These are phyloP conservation scores for Erpornis zantholeuca DNA, from an alignment of 2,113 vertebrate genomes.

Conservation along the genomic window DNA sequence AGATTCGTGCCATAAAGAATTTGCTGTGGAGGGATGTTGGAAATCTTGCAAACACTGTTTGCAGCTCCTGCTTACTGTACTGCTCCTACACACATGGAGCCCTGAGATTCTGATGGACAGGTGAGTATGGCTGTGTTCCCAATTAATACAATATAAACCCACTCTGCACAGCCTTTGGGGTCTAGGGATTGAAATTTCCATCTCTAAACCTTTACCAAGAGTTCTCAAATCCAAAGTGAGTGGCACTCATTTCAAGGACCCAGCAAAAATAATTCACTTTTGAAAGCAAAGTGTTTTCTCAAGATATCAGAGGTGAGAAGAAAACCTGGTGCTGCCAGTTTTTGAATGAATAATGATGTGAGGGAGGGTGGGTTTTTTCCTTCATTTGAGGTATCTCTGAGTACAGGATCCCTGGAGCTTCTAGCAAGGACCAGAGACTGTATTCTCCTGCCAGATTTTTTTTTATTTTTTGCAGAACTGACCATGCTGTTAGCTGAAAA, in stretches of 20 bases:
- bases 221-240: conserved; percentile 2
- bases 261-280: not conserved
- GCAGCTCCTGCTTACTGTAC: not conserved
- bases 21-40: not conserved
- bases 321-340: not conserved
- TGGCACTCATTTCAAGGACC: not conserved
- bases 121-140: not conserved
- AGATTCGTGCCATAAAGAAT: not conserved
- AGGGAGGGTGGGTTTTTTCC: not conserved
- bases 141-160: not conserved
- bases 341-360: not conserved
- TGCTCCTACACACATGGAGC: not conserved
- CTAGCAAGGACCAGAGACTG: not conserved
- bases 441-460: not conserved
- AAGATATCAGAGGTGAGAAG: not conserved
- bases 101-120: not conserved
- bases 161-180: not conserved
- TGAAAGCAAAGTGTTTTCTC: conserved; percentile 22
- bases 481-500: not conserved
- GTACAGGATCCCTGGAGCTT: not conserved
- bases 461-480: not conserved
- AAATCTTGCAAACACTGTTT: not conserved
- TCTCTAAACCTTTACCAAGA: not conserved
- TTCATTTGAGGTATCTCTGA: not conserved
- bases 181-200: not conserved